Conservation (phyloP, 2,797 vertebrate species). For the Nannoperca obscura region DNA sequence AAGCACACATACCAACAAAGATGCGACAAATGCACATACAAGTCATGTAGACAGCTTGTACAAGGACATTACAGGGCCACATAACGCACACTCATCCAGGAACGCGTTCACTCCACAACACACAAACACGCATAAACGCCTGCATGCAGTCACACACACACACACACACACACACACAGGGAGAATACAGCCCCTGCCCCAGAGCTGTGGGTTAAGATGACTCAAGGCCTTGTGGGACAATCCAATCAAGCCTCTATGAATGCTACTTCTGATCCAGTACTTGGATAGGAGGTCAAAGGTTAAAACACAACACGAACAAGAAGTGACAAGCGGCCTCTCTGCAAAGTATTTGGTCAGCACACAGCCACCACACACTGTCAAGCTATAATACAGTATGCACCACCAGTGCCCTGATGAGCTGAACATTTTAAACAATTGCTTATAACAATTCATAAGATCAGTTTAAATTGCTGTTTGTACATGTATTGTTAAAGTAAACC, state of each 20-base stretch:
- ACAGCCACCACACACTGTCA: slow-evolving; percentile 61
- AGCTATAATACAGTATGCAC: slow-evolving; percentile 39
- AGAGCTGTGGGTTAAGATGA: slow-evolving; percentile 75
- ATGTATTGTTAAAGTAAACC: slow-evolving; percentile 34
- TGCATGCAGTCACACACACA: slow-evolving; percentile 45
- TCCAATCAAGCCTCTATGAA: slow-evolving; percentile 72
- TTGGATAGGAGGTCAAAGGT: slow-evolving; percentile 75
- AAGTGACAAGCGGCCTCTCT: slow-evolving; percentile 66
- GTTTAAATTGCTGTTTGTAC: slow-evolving; percentile 18
- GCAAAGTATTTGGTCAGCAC: slow-evolving; percentile 58
- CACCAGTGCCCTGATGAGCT: slow-evolving; percentile 42
- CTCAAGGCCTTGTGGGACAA: slow-evolving; percentile 72
- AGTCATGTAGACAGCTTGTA: slow-evolving; percentile 76
- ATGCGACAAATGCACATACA: slow-evolving; percentile 81
- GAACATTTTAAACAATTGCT: slow-evolving; percentile 35
- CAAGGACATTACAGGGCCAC: slow-evolving; percentile 75
- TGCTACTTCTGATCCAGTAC: slow-evolving; percentile 73
- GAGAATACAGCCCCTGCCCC: slow-evolving; percentile 62
- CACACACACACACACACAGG: slow-evolving; percentile 43
- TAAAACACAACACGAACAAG: slow-evolving; percentile 70
- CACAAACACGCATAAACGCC: slow-evolving; percentile 41
- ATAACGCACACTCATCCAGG: slow-evolving; percentile 49
- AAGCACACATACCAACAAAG: slow-evolving; percentile 80
- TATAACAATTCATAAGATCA: slow-evolving; percentile 23
- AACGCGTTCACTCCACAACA: slow-evolving; percentile 50